A percentile compares a stretch with the other conserved stretches of the same genome.
phyloP scores from a whole-genome alignment of 2,113 vertebrate species.

The Percina caprodes region DNA sequence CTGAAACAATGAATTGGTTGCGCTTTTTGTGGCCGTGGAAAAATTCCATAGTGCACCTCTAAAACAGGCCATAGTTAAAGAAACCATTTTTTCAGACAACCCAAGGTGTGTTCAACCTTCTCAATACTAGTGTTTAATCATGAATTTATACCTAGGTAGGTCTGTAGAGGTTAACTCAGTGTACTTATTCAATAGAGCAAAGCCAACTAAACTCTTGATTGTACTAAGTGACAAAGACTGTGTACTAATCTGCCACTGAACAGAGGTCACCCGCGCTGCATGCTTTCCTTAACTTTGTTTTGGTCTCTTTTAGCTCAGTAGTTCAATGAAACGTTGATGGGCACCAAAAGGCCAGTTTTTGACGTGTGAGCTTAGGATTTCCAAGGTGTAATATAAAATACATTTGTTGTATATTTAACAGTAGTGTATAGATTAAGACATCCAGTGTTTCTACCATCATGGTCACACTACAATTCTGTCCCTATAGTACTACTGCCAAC shows the following conservation, averaged over 20 bases:
- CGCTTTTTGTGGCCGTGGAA: not conserved
- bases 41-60: not conserved
- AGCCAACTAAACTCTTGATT: not conserved
- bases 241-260: constrained; percentile 6
- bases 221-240: not conserved
- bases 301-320: constrained; percentile 46
- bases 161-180: not conserved
- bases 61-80: not conserved
- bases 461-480: constrained; percentile 5
- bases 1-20: not conserved
- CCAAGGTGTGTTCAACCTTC: not conserved
- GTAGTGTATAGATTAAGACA: constrained; percentile 23
- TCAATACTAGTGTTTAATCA: not conserved
- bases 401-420: constrained; percentile 55
- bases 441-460: constrained; percentile 41
- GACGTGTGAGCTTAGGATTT: not conserved
- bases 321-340: constrained; percentile 69
- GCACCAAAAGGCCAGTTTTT: constrained; percentile 26
- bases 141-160: not conserved
- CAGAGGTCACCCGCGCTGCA: constrained; percentile 67
- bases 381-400: constrained; percentile 35
- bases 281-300: constrained; percentile 57
- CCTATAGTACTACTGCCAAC: not conserved
- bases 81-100: not conserved
- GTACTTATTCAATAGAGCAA: not conserved